Base-by-base conservation (phyloP, 2,888 invertebrate genomes). In the Drosophila neotestacea region DNA sequence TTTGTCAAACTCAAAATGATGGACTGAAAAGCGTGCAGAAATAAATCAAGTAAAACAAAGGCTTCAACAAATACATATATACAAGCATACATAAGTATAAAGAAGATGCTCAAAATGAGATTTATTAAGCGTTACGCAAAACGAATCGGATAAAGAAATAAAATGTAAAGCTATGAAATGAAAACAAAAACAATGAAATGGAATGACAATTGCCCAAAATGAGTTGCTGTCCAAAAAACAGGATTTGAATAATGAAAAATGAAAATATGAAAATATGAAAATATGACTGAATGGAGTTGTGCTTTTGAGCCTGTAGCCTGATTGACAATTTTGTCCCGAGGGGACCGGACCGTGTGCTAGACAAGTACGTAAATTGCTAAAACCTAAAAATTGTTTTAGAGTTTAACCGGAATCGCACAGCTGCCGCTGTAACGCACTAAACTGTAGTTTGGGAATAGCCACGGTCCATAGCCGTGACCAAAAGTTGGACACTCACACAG, bases 381-480 rank as follows among this genome's bases (percentile, higher is more conserved):
- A 50, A 41, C 9, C 41, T 30, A 39, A 16, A 55, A 50, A 62
- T 62, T 46, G 50, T 55, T 55, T 59, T 55, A 9, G 38, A 54
- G 61, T 66, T 70, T 42, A 60, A 39, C 42, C 48, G 44, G 61
- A 62, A 68, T 51, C 42, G 60, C 48, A 38, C 62, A 70, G 73
- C 62, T 70, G 59, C 22, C 55, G 47, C 52, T 62, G 55, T 59
- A 73, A 59, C 46, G 61, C 51, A 62, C 47, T 66, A 62, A 66
- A 66, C 74, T 63, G 59, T 74, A 66, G 70, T 60, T 70, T 42
- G 74, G 70, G 70, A 70, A 74, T 75, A 56, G 48, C 42, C 54
- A 36, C 39, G 54, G 63, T 9, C 70, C 41, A 27, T 9, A 30
- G 50, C 44, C 56, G 46, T 47, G 54, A 56, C 58, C 63, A 67